Evolutionary conservation across 2,888 invertebrate genomes (phyloP).

Genomic region (Fragum whitleyi): DNA sequence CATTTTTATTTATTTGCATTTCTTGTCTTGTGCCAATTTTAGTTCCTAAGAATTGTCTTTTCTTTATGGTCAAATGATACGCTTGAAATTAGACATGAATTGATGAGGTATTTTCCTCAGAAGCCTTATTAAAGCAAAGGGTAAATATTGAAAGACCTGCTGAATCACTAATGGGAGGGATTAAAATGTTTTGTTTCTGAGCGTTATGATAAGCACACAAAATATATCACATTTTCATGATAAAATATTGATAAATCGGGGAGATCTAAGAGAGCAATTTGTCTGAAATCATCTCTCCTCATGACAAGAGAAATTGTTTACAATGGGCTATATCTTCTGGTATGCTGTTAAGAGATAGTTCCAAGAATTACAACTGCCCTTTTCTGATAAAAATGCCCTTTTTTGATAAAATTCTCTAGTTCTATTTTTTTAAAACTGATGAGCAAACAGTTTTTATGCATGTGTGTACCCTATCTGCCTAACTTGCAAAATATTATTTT

Average conservation of each 20-base stretch:
- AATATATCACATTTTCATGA: slow-evolving; percentile 60
- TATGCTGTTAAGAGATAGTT: slow-evolving; percentile 19
- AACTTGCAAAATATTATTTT: too few species aligned
- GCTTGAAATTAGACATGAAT: too few species aligned
- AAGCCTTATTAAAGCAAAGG: not conserved
- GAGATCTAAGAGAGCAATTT: slow-evolving; percentile 59
- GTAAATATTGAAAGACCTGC: not conserved
- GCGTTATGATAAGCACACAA: slow-evolving; percentile 41
- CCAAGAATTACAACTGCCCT: not conserved
- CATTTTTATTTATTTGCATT: too few species aligned
- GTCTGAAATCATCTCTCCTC: slow-evolving; percentile 51
- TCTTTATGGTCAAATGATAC: too few species aligned
- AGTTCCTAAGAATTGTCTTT: too few species aligned
- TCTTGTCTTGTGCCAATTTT: too few species aligned
- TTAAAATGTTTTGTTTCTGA: slow-evolving; percentile 52
- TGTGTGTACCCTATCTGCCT: too few species aligned
- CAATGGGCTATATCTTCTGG: slow-evolving; percentile 17
- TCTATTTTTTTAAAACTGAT: too few species aligned
- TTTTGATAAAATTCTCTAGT: too few species aligned
- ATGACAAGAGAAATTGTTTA: slow-evolving; percentile 44
- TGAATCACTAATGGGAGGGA: slow-evolving; percentile 12
- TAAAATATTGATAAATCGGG: slow-evolving; percentile 54
- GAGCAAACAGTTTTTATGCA: too few species aligned
- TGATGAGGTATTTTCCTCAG: too few species aligned
- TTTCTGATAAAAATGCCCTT: not conserved